These are phyloP conservation scores for Ypsolopha sequella DNA, from an alignment of 2,888 invertebrate genomes.

Conservation along the genomic window DNA sequence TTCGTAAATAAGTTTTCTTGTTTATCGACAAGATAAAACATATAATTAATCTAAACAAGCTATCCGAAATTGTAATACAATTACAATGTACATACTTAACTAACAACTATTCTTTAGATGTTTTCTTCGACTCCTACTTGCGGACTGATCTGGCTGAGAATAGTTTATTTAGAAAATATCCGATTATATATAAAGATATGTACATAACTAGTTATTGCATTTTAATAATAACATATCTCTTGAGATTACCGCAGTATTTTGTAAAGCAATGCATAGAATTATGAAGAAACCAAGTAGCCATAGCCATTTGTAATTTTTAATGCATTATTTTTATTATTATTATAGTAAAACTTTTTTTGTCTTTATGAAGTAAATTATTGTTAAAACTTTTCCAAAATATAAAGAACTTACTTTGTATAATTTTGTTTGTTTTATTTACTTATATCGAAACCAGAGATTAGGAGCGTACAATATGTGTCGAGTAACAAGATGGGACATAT, in stretches of 20 bases:
- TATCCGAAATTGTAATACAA: conserved; percentile 10
- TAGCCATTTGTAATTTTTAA: conserved; percentile 51
- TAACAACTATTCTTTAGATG: too few relatives aligned
- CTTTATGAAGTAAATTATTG: conserved; percentile 62
- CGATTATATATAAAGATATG: too few relatives aligned
- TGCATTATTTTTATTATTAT: conserved; percentile 13
- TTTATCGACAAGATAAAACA: too few relatives aligned
- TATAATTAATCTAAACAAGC: too few relatives aligned
- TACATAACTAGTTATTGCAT: conserved; percentile 1
- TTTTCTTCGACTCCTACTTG: too few relatives aligned
- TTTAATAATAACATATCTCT: conserved; percentile 16
- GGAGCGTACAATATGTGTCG: too few relatives aligned
- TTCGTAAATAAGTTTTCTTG: too few relatives aligned
- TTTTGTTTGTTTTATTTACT: conserved; percentile 35
- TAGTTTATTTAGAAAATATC: too few relatives aligned
- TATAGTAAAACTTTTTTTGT: conserved; percentile 40
- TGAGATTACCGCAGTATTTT: conserved; percentile 50
- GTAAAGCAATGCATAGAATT: conserved; percentile 26
- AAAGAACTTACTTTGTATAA: conserved; percentile 58
- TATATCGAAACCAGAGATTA: too few relatives aligned
- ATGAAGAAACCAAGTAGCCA: conserved; percentile 37
- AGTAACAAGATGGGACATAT: too few relatives aligned
- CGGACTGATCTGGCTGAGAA: too few relatives aligned
- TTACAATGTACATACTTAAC: too few relatives aligned
- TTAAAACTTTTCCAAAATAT: conserved; percentile 54